Conservation (phyloP, 92 coral and sea anemone species). For the Palythoa grandis region DNA sequence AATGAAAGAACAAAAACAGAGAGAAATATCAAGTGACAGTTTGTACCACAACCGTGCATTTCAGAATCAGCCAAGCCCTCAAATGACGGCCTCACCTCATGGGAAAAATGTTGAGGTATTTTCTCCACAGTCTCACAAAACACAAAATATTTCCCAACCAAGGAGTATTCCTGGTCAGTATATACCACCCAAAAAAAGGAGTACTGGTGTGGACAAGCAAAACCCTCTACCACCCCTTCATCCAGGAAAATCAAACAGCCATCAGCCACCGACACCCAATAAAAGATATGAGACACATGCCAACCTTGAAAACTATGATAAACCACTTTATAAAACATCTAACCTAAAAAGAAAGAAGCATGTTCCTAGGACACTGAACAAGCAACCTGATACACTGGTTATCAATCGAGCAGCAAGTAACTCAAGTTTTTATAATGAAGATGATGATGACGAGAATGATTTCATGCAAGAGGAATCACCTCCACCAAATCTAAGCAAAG, state of each 20-base stretch:
- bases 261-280: slow-evolving; percentile 84
- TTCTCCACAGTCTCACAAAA: neutral
- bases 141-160: slow-evolving; percentile 4
- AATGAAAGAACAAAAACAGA: slow-evolving; percentile 68
- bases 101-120: slow-evolving; percentile 30
- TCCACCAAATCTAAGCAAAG: slow-evolving; percentile 71
- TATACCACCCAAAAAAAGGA: slow-evolving; percentile 61
- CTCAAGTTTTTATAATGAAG: neutral
- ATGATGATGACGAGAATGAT: slow-evolving; percentile 57
- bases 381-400: neutral
- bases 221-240: slow-evolving; percentile 82
- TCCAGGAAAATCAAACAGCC: slow-evolving; percentile 35
- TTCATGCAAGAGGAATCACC: slow-evolving; percentile 58
- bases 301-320: slow-evolving; percentile 44
- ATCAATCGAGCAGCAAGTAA: slow-evolving; percentile 42
- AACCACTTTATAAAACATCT: slow-evolving; percentile 23
- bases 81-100: neutral
- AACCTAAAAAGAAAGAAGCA: slow-evolving; percentile 44
- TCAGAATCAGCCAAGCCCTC: slow-evolving; percentile 21
- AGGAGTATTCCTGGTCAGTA: slow-evolving; percentile 8
- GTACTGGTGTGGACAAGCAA: slow-evolving; percentile 82
- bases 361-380: slow-evolving; percentile 3
- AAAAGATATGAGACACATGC: slow-evolving; percentile 79
- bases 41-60: neutral
- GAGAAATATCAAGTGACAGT: slow-evolving; percentile 18